These are phyloP conservation scores for Danio aesculapii DNA, from an alignment of 2,797 vertebrate genomes.

Conservation along the genomic window DNA sequence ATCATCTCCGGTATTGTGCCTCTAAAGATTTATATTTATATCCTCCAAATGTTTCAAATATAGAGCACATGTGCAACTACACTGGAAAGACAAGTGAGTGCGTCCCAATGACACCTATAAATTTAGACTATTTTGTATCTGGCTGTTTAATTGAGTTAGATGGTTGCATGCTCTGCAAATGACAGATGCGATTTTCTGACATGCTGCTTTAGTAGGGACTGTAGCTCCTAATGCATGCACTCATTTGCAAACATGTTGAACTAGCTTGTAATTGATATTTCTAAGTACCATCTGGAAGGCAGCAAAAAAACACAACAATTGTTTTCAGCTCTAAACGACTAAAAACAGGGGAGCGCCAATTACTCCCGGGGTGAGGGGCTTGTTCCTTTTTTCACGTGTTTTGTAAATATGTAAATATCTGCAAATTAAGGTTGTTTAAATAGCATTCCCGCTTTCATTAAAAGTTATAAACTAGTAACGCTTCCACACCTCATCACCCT, in stretches of 20 bases:
- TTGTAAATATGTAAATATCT: conserved; percentile 55
- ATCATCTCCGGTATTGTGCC: too few species aligned
- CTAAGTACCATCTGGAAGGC: conserved; percentile 57
- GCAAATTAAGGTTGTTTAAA: conserved; percentile 47
- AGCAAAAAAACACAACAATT: conserved; percentile 30
- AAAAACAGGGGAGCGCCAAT: conserved; percentile 47
- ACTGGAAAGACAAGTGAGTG: background rate
- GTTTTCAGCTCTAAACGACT: conserved; percentile 55
- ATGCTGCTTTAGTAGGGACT: conserved; percentile 10
- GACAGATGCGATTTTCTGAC: conserved; percentile 37
- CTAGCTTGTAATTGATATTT: conserved; percentile 56
- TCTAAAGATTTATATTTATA: too few species aligned
- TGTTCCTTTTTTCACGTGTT: conserved; percentile 45
- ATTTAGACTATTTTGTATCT: background rate
- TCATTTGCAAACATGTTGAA: conserved; percentile 46
- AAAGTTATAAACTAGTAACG: conserved; percentile 42
- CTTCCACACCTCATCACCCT: conserved; percentile 25
- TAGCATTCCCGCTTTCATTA: conserved; percentile 40
- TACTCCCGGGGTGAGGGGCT: conserved; percentile 37
- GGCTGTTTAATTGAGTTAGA: conserved; percentile 34
- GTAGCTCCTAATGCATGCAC: conserved; percentile 17
- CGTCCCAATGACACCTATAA: background rate
- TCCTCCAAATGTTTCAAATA: too few species aligned
- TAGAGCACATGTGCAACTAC: too few species aligned
- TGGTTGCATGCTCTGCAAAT: conserved; percentile 8